Evolutionary conservation across 2,888 invertebrate genomes (phyloP).

Genomic region (Volucella zonaria): DNA sequence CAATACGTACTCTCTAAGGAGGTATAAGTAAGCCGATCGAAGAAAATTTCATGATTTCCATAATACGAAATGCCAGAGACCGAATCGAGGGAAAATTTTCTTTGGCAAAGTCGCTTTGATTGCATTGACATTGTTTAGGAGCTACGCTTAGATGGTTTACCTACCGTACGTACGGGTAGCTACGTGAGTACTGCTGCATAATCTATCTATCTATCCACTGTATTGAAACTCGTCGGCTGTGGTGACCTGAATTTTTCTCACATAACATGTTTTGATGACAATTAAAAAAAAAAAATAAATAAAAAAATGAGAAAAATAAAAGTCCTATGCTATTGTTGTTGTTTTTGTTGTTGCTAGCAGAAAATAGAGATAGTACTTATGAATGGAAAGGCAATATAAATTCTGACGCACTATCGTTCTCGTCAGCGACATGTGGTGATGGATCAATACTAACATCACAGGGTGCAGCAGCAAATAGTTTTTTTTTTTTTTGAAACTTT

Average conservation of each 20-base stretch:
- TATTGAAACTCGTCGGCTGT: constrained; percentile 47
- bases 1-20: not conserved
- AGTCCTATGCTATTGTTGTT: constrained; percentile 31
- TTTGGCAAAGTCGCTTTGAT: constrained; percentile 52
- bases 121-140: constrained; percentile 63
- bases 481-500: no score
- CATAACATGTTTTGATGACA: constrained; percentile 60
- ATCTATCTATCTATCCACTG: constrained; percentile 46
- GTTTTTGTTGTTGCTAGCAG: constrained; percentile 22
- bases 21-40: constrained; percentile 30
- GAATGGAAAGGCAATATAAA: constrained; percentile 58
- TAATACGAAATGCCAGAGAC: constrained; percentile 42
- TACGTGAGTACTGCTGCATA: constrained; percentile 69
- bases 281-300: constrained; percentile 23
- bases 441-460: not conserved
- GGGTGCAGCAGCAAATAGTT: not conserved
- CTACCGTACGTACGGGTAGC: constrained; percentile 18
- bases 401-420: constrained; percentile 45
- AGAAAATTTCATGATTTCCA: constrained; percentile 49
- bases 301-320: constrained; percentile 38
- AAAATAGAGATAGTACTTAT: constrained; percentile 55
- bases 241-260: constrained; percentile 71
- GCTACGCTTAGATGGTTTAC: constrained; percentile 34
- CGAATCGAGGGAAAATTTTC: constrained; percentile 51
- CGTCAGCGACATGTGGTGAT: constrained; percentile 31